These are phyloP conservation scores for Venturia canescens DNA, from an alignment of 1,140 invertebrate species.

Conservation along the genomic window DNA sequence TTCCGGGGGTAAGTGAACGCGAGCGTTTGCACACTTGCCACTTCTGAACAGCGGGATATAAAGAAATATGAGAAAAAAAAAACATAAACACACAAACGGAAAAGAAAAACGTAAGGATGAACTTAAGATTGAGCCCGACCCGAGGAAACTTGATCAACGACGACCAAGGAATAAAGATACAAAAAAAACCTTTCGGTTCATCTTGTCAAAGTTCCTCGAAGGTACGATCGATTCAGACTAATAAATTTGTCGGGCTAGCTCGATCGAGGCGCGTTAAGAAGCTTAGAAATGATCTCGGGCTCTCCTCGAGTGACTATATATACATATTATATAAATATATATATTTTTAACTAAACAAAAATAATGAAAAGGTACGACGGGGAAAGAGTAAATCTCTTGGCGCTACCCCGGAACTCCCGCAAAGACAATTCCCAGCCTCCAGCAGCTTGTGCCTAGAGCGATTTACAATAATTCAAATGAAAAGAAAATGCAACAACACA, in stretches of 20 bases:
- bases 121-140: not conserved
- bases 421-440: not conserved
- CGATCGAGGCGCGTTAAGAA: conserved; percentile 2
- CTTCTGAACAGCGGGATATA: not conserved
- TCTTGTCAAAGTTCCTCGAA: not conserved
- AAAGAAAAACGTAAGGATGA: conserved; percentile 1
- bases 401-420: no score
- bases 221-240: not conserved
- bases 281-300: conserved; percentile 32
- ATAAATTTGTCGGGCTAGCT: not conserved
- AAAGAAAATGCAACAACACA: no score
- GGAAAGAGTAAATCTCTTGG: not conserved
- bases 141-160: no score
- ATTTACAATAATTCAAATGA: conserved; percentile 35
- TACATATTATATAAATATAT: conserved; percentile 37
- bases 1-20: conserved; percentile 50
- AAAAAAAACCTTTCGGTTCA: no score
- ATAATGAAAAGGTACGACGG: conserved; percentile 27
- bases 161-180: no score
- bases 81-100: not conserved
- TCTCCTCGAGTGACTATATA: conserved; percentile 25
- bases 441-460: conserved; percentile 43
- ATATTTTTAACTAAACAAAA: conserved; percentile 37
- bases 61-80: not conserved
- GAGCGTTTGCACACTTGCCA: conserved; percentile 50